Conservation (phyloP, 2,797 vertebrate species). For the Sebastes matsubarae region DNA sequence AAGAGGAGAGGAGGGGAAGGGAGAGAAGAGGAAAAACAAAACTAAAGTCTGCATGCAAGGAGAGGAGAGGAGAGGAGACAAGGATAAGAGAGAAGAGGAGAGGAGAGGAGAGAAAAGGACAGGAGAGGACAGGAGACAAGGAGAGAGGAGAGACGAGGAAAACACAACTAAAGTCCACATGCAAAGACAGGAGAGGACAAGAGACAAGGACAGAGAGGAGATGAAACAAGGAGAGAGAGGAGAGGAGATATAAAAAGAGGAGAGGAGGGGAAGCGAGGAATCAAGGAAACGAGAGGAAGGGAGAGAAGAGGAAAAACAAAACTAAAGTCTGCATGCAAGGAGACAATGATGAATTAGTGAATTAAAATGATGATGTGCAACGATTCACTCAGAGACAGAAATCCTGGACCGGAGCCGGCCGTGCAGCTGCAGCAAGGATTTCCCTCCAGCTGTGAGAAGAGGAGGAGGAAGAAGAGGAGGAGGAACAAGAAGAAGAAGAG, state of each 20-base stretch:
- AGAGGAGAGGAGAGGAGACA: not conserved
- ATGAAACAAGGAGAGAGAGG: not conserved
- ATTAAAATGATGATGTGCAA: not conserved
- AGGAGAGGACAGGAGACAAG: not conserved
- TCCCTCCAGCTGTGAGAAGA: not conserved
- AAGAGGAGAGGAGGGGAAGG: too few relatives aligned
- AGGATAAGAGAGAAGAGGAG: not conserved
- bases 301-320: not conserved
- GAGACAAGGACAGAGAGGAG: not conserved
- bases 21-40: too few relatives aligned
- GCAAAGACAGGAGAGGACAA: not conserved
- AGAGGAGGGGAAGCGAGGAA: not conserved
- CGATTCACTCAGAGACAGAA: not conserved
- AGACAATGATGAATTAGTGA: too few relatives aligned
- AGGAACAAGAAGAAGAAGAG: too few relatives aligned
- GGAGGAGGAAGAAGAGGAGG: too few relatives aligned
- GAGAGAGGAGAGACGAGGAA: too few relatives aligned
- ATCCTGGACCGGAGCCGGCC: not conserved
- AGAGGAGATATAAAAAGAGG: not conserved
- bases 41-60: too few relatives aligned
- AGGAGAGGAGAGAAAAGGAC: not conserved
- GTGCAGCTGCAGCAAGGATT: slow-evolving; percentile 1
- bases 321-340: too few relatives aligned
- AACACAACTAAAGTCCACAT: too few relatives aligned
- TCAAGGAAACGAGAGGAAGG: not conserved